phyloP scores from a whole-genome alignment of 92 coral and sea anemone species.

The Diadumene lineata region DNA sequence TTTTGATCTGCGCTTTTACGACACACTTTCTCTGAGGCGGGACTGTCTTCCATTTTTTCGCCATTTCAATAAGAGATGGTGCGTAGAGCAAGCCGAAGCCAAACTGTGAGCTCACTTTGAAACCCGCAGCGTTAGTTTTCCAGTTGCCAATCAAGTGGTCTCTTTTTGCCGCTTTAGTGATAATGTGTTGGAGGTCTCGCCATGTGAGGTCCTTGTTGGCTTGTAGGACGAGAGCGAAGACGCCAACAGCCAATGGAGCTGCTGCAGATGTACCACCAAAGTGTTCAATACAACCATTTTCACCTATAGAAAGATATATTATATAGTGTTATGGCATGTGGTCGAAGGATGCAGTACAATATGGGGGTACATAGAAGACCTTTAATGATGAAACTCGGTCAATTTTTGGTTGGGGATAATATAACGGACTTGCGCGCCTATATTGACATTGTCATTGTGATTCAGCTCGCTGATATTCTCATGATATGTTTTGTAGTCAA shows the following conservation, averaged over 20 bases:
- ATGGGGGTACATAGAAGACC: too few relatives aligned
- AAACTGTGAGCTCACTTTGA: slow-evolving; percentile 51
- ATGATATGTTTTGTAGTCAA: too few relatives aligned
- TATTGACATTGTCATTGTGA: too few relatives aligned
- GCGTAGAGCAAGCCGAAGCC: slow-evolving; percentile 80
- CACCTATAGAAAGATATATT: too few relatives aligned
- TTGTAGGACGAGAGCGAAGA: slow-evolving; percentile 67
- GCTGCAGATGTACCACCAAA: slow-evolving; percentile 61
- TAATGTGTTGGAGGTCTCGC: slow-evolving; percentile 75
- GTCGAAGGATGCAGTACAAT: too few relatives aligned
- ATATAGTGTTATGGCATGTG: too few relatives aligned
- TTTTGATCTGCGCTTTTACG: slow-evolving; percentile 15
- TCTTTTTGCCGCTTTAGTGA: slow-evolving; percentile 41
- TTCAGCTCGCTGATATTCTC: too few relatives aligned
- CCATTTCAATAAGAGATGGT: slow-evolving; percentile 50
- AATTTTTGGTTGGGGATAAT: too few relatives aligned
- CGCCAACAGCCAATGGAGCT: slow-evolving; percentile 77
- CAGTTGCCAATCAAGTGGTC: slow-evolving; percentile 51
- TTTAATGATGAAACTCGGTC: too few relatives aligned
- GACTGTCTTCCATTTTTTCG: slow-evolving; percentile 68
- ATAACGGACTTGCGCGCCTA: too few relatives aligned
- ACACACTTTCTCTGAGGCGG: slow-evolving; percentile 47
- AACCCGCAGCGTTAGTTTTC: slow-evolving; percentile 74
- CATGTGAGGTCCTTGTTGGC: slow-evolving; percentile 78
- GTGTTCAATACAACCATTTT: slow-evolving; percentile 22